Conservation (phyloP, 2,888 invertebrate species). For the Cacoxenus indagator region DNA sequence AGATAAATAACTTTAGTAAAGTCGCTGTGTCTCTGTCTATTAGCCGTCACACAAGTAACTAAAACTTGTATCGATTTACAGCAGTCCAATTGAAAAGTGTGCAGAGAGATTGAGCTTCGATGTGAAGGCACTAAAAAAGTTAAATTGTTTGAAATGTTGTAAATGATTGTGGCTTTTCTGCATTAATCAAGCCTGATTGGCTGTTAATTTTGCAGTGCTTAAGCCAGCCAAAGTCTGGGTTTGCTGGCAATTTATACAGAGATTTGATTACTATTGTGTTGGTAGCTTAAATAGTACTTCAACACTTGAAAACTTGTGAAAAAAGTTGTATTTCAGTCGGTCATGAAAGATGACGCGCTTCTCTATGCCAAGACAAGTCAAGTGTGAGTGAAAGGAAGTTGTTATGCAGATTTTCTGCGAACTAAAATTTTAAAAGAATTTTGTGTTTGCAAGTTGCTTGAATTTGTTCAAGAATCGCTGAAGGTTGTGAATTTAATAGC, state of each 20-base stretch:
- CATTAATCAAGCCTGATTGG: slow-evolving; percentile 24
- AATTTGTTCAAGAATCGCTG: no score
- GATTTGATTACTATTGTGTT: no score
- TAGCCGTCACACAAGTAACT: background rate
- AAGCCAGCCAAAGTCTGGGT: background rate
- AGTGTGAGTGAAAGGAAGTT: no score
- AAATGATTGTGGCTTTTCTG: slow-evolving; percentile 9
- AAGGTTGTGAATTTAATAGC: no score
- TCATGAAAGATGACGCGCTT: no score
- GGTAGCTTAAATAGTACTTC: no score
- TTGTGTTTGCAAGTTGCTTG: no score
- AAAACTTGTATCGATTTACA: slow-evolving; percentile 9
- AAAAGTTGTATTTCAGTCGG: no score
- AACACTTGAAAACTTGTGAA: no score
- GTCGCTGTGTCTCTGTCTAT: slow-evolving; percentile 20
- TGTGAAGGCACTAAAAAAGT: background rate
- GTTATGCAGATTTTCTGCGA: no score
- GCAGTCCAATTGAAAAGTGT: background rate
- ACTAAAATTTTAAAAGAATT: no score
- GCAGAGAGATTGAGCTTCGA: background rate
- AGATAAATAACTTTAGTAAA: slow-evolving; percentile 55
- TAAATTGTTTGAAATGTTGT: slow-evolving; percentile 14
- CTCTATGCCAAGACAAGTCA: no score
- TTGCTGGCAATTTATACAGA: background rate
- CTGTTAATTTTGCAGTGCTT: background rate